Conservation (phyloP, 2,797 vertebrate species). For the Monodelphis domestica region DNA sequence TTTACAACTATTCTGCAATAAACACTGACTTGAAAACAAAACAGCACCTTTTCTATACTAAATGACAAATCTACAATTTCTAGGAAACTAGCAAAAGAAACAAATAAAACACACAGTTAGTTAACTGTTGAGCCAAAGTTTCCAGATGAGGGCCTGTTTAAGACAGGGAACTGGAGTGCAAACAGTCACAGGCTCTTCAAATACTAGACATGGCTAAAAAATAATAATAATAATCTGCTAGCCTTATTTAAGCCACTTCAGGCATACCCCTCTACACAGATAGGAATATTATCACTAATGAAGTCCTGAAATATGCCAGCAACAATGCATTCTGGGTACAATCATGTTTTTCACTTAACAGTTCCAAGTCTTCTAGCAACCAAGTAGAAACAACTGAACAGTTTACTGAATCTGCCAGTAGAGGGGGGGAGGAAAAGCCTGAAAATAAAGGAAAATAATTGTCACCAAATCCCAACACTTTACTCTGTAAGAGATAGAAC, state of each 20-base stretch:
- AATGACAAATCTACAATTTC: neutral
- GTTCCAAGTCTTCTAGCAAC: neutral
- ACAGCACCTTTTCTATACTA: constrained; percentile 7
- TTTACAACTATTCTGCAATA: constrained; percentile 25
- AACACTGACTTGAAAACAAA: constrained; percentile 12
- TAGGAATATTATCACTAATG: neutral
- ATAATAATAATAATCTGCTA: neutral
- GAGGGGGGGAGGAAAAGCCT: neutral
- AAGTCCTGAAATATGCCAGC: neutral
- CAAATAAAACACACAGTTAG: neutral
- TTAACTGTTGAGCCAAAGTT: neutral
- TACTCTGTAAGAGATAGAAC: neutral
- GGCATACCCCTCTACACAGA: neutral
- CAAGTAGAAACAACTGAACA: neutral
- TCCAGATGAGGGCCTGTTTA: neutral
- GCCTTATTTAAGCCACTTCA: neutral
- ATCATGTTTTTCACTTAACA: neutral
- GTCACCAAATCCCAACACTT: neutral
- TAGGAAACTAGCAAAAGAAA: constrained; percentile 8
- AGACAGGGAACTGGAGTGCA: neutral
- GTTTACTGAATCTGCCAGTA: neutral
- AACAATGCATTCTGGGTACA: neutral
- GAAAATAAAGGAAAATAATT: neutral
- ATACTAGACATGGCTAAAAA: neutral
- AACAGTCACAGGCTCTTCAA: neutral